phyloP scores from a whole-genome alignment of 2,113 vertebrate species.

The Pseudorhombus dupliciocellatus region DNA sequence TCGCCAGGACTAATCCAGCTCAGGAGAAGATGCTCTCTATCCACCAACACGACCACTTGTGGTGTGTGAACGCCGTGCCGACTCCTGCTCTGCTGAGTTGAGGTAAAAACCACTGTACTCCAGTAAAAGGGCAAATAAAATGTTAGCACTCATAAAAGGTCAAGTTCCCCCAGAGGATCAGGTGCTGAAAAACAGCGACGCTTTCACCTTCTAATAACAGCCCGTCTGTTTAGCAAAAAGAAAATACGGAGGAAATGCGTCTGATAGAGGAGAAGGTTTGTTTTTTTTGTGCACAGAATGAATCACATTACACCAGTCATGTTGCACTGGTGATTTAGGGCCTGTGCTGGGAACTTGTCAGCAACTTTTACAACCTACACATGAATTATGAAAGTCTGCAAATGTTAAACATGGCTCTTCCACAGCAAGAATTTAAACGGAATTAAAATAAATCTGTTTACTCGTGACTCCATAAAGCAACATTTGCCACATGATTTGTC shows the following conservation, averaged over 20 bases:
- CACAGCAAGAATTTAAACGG: neutral
- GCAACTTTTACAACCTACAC: conserved; percentile 33
- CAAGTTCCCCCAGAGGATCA: conserved; percentile 47
- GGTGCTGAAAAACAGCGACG: conserved; percentile 26
- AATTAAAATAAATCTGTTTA: conserved; percentile 23
- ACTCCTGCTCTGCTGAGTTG: conserved; percentile 19
- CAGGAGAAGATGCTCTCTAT: neutral
- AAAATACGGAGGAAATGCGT: conserved; percentile 5
- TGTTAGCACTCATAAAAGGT: conserved; percentile 55
- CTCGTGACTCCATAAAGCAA: neutral
- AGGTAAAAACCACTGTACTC: conserved; percentile 33
- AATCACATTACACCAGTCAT: conserved; percentile 13
- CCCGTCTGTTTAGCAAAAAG: neutral
- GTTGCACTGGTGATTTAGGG: conserved; percentile 23
- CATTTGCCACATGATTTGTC: conserved; percentile 51
- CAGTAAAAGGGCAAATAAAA: conserved; percentile 66
- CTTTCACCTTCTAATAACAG: conserved; percentile 32
- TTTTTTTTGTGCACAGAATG: neutral
- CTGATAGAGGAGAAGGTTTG: conserved; percentile 1
- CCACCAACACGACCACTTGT: neutral
- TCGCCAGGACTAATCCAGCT: neutral
- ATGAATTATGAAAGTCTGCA: conserved; percentile 9
- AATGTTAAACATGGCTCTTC: neutral
- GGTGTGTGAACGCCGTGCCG: neutral
- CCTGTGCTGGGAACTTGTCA: conserved; percentile 28